phyloP scores from a whole-genome alignment of 30 jellyfish, hydroid and myxozoan genomes.

The Pelagia noctiluca region DNA sequence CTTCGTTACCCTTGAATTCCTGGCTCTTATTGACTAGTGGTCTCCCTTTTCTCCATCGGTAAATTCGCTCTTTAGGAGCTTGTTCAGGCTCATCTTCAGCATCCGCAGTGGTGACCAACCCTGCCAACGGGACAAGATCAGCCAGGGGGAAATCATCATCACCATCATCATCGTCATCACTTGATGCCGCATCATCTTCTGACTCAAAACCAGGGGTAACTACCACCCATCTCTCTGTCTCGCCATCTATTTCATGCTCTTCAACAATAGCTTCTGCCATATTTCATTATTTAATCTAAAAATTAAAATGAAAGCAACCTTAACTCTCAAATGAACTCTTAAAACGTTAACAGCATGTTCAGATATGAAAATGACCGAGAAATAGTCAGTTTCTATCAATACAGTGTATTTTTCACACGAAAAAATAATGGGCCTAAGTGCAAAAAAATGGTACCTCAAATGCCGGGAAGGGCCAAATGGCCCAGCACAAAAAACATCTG shows the following conservation, averaged over 20 bases:
- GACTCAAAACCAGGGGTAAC: constrained; percentile 69
- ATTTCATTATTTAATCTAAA: neutral
- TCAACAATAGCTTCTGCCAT: constrained; percentile 12
- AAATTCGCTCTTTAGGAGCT: constrained; percentile 20
- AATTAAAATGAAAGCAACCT: constrained; percentile 5
- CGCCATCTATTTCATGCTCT: constrained; percentile 62
- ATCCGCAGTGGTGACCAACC: constrained; percentile 40
- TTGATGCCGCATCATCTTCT: constrained; percentile 54
- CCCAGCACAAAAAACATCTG: neutral
- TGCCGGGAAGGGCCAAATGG: constrained; percentile 11
- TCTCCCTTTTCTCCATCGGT: constrained; percentile 46
- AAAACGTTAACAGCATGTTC: neutral
- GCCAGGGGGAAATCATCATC: constrained; percentile 43
- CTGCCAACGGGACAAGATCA: constrained; percentile 34
- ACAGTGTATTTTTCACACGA: neutral
- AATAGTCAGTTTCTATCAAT: neutral
- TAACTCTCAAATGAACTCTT: neutral
- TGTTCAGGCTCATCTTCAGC: neutral
- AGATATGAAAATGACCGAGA: neutral
- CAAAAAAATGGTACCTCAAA: neutral
- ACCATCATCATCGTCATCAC: constrained; percentile 43
- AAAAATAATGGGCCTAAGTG: neutral
- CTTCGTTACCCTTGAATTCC: constrained; percentile 35
- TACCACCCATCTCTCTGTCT: constrained; percentile 56
- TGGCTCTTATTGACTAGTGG: constrained; percentile 19